Evolutionary conservation across 1,140 invertebrate species (phyloP).

Genomic region (Acarapis woodi): DNA sequence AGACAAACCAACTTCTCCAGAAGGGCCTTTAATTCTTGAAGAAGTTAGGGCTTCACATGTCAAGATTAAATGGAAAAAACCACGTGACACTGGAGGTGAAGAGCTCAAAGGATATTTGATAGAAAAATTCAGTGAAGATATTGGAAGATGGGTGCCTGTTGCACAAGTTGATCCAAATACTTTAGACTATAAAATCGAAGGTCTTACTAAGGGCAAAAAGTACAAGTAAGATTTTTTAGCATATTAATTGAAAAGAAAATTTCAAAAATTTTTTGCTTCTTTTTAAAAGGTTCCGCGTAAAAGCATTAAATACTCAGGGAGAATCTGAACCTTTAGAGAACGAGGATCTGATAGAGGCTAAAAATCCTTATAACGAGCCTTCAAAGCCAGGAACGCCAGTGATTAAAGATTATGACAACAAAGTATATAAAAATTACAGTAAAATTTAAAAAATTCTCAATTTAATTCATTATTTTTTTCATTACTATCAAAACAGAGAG

Average conservation of each 20-base stretch:
- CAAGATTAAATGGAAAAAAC: constrained; percentile 80
- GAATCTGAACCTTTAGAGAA: constrained; percentile 68
- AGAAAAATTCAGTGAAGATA: constrained; percentile 82
- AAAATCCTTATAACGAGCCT: constrained; percentile 87
- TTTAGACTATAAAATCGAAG: constrained; percentile 49
- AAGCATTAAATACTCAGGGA: constrained; percentile 79
- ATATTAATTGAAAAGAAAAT: too few relatives aligned
- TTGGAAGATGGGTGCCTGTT: constrained; percentile 67
- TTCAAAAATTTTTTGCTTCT: too few relatives aligned
- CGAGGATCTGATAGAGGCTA: constrained; percentile 50
- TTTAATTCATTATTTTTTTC: too few relatives aligned
- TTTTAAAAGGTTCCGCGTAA: constrained; percentile 92
- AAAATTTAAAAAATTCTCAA: too few relatives aligned
- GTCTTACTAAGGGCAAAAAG: constrained; percentile 68
- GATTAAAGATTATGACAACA: constrained; percentile 57
- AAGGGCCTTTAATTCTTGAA: constrained; percentile 47
- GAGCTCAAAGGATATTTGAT: constrained; percentile 80
- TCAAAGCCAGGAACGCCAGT: constrained; percentile 53
- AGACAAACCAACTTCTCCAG: constrained; percentile 53
- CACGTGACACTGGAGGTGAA: constrained; percentile 69
- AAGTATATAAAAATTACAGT: too few relatives aligned
- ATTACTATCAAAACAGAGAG: constrained; percentile 29
- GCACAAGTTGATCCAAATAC: constrained; percentile 43
- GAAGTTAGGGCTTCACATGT: constrained; percentile 66
- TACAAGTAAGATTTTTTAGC: too few relatives aligned